Evolutionary conservation across 2,113 vertebrate genomes (phyloP), one percentile per base, ranked within the genome.

Genomic region (Dunckerocampus dactyliophorus): DNA sequence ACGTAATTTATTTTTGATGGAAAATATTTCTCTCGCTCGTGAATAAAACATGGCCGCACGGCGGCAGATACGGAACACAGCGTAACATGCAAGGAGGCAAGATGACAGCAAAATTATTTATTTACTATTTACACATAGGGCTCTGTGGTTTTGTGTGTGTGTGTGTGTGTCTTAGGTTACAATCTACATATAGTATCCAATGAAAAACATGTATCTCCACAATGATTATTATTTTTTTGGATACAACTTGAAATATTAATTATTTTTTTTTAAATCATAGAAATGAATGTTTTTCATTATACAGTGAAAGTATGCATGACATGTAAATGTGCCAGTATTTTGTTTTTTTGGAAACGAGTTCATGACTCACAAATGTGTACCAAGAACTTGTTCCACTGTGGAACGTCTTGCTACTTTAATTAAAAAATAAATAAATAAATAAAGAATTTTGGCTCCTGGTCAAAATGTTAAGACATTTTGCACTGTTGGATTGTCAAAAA

Each of bases 1-100:
- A 75, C 75, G 63, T 59, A 24, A 82, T 80, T 67, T 75, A 78
- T 79, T 74, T 83, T 75, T 80, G 63, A 84, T 82, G 76, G 59
- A 73, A 87, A 85, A 76, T 75, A 57, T 65, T 63, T 71, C 57
- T 16, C 17, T 15, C 62, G 8, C 56, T 22, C 24, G 52, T 85
- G 52, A 85, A 87, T 84, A 73, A 88, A 85, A 65, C 45, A 83
- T 79, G 28, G 24, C 14, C 58, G 43, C 63, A 60, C 50, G 63
- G 64, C 67, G 64, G 67, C 65, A 46, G 47, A 69, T 58, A 58
- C 53, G 72, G 55, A 54, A 50, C 13, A 46, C 8, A 17, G 61
- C 56, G 55, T 43, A 76, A 66, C 48, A 67, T 63, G 45, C 45
- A 61, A 34, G 13, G 11, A 49, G 58, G 50, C 54, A 69, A 28